Evolutionary conservation across 2,797 vertebrate species (phyloP), one percentile per base, ranked within the genome.

Genomic region (Enteromius treurensis): DNA sequence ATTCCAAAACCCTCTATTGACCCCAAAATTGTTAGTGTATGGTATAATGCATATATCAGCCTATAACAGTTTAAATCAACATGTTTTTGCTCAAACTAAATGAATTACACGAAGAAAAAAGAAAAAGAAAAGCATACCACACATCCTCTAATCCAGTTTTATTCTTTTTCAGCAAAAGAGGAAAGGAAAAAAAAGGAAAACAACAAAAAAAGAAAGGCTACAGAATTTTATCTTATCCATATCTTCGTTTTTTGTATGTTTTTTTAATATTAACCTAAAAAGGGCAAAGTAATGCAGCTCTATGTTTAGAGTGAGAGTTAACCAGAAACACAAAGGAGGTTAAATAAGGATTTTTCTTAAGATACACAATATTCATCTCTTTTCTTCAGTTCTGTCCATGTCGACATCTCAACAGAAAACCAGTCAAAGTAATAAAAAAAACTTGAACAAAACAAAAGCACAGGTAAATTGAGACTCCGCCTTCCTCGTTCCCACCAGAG

Each of bases 81-180:
- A 10, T 26, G 42, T 21, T 73, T 73, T 73, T 21, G 70, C 32
- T 23, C 73, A 76, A 17, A 34, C 5, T 75, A 40, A 76, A 17
- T 42, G n/a, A 76, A 42, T 23, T 26, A n/a, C 58, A 37, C 14
- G 37, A 7, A 47, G 6, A 5, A 65, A 49, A 77, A 1, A 37
- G 6, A 40, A 53, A 76, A 91, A 83, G 71, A 74, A 89, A 77
- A 90, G 55, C 55, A 86, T 75, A 68, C 82, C 76, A 85, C 75
- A 78, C 68, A 69, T 92, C 91, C 90, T 94, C 93, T 94, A 94
- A 93, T 94, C 91, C 92, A 93, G 92, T 95, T 95, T 76, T 95
- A 95, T 95, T 95, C 88, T 92, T 92, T 92, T 91, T 94, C 89
- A 91, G 82, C 91, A 91, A 94, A 93, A 92, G 86, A 91, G 92